phyloP scores from a whole-genome alignment of 2,797 vertebrate species.

The Liparis tanakae region DNA sequence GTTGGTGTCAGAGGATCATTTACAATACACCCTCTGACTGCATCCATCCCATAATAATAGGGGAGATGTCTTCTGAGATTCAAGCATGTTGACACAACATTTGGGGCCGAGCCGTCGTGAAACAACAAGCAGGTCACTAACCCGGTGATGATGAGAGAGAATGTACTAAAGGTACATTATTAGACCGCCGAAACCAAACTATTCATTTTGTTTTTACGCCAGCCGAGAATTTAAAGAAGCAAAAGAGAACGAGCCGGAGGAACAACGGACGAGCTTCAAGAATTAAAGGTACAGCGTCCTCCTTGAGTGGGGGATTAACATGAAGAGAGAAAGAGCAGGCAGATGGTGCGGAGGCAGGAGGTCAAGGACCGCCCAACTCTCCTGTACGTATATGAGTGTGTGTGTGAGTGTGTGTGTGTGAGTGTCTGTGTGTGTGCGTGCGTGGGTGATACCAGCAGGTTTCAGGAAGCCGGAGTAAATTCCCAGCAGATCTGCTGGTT shows the following conservation, averaged over 20 bases:
- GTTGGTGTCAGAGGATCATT: too few species aligned
- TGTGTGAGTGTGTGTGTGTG: constrained; percentile 20
- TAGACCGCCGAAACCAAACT: neutral
- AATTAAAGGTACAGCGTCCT: neutral
- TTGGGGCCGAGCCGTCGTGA: neutral
- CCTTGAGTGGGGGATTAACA: neutral
- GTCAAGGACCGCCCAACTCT: constrained; percentile 42
- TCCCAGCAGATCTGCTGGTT: constrained; percentile 79
- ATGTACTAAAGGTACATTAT: neutral
- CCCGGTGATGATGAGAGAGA: neutral
- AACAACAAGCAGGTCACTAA: neutral
- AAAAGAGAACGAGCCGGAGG: neutral
- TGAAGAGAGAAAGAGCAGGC: constrained; percentile 13
- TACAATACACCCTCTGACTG: too few species aligned
- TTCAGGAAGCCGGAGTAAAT: constrained; percentile 78
- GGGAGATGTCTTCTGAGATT: neutral
- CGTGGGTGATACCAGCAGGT: constrained; percentile 53
- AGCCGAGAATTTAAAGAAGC: neutral
- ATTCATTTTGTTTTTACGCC: neutral
- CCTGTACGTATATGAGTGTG: constrained; percentile 6
- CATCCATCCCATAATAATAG: too few species aligned
- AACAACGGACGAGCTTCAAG: neutral
- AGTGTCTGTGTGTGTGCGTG: constrained; percentile 4
- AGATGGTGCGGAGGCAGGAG: constrained; percentile 70
- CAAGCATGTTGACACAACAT: neutral